Evolutionary conservation across 1,140 invertebrate species (phyloP).

Genomic region (Drosophila pruinosa): DNA sequence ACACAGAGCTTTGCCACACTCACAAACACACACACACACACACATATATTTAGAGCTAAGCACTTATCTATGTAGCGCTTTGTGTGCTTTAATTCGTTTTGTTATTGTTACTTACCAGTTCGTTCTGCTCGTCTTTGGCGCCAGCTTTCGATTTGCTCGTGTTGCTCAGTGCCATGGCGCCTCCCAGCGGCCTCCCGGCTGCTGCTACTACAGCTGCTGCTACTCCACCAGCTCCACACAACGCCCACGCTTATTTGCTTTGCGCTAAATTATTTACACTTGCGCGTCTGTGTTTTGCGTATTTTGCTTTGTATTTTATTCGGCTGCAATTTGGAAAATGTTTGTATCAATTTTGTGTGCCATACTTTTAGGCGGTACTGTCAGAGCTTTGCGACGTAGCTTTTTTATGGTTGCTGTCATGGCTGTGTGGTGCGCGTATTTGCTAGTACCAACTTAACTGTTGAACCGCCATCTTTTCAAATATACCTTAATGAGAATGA

Average conservation of each 20-base stretch:
- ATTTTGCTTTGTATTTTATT: slow-evolving; percentile 1
- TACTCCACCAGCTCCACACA: not conserved
- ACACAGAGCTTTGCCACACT: slow-evolving; percentile 14
- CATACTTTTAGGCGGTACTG: slow-evolving; percentile 28
- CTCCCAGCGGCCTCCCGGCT: slow-evolving; percentile 2
- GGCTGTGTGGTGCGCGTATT: not conserved
- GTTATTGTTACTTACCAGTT: slow-evolving; percentile 61
- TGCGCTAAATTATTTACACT: not conserved
- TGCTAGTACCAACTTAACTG: not conserved
- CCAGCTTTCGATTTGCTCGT: slow-evolving; percentile 68
- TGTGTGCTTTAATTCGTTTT: slow-evolving; percentile 4
- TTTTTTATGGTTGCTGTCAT: slow-evolving; percentile 8
- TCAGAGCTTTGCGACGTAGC: not conserved
- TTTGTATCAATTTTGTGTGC: slow-evolving; percentile 1
- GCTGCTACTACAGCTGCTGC: not conserved
- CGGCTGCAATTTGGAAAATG: slow-evolving; percentile 23
- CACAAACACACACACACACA: not conserved
- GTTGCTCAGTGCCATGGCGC: slow-evolving; percentile 68
- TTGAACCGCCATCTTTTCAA: not conserved
- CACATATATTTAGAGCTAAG: not conserved
- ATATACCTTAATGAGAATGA: too few species aligned
- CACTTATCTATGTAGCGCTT: not conserved
- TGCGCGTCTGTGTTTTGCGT: not conserved
- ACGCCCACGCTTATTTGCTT: slow-evolving; percentile 10
- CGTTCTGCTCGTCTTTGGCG: slow-evolving; percentile 75